Evolutionary conservation across 1,140 invertebrate genomes (phyloP), one percentile per base, ranked within the genome.

Genomic region (Asbolus verrucosus): DNA sequence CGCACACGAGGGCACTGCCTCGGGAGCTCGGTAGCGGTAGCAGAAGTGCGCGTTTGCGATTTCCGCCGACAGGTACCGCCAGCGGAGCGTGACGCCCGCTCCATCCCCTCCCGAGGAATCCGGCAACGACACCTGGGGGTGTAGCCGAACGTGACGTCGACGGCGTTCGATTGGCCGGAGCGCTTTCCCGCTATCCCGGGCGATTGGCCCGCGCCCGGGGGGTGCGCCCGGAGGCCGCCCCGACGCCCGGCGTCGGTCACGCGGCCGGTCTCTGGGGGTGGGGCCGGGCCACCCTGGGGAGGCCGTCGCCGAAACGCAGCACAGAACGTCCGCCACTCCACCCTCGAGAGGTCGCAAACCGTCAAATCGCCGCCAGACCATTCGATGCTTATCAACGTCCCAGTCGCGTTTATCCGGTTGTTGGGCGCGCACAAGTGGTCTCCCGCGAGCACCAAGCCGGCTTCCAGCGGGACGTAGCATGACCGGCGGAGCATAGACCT

Each of bases 351-450:
- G 73, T 65, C 71, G 62, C 69, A 75, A 74, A 70, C 72, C 68
- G 72, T 70, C 61, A 66, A 71, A 69, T 67, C 68, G 71, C 60
- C 61, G 59, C 16, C 74, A 54, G 71, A 71, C 62, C 72, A 69
- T 73, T 77, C 76, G 75, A 77, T 76, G 76, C 69, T 80, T 80
- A 79, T 80, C 78, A 76, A 69, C 73, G 75, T 78, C 74, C 77
- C 78, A 81, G 79, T 81, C 75, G 77, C 74, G 79, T 77, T 77
- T 75, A 78, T 73, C 71, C 75, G 72, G 70, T 75, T 59, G 73
- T 65, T 66, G 65, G 46, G 46, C 36, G n/a, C n/a, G n/a, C n/a
- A n/a, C n/a, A n/a, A 76, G 71, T 70, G 73, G 73, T 75, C 75
- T 79, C 78, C 77, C 77, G 78, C 74, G 78, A 77, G 75, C 66